Base-by-base conservation (phyloP, 2,888 invertebrate species). In the Thera obeliscata region DNA sequence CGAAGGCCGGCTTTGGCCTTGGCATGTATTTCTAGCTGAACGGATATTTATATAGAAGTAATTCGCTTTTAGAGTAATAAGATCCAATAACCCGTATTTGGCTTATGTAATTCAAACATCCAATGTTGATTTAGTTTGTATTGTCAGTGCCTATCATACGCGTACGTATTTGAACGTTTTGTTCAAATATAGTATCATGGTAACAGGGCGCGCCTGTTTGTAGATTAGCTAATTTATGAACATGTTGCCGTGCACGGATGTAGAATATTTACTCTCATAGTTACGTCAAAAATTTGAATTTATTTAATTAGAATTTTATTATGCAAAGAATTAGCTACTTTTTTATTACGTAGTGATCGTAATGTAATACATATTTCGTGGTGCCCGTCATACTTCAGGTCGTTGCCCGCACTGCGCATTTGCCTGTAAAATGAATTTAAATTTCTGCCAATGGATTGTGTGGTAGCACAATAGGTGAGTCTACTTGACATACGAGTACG, bases 171-270 rank as follows among this genome's bases (percentile, higher is more conserved):
- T 81, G 81, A 74, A 78, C 76, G 73, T 74, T 76, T 71, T 73
- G 78, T 78, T 80, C 80, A 81, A 80, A 83, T 77, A 81, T 77
- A 41, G 56, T 78, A 79, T 81, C 79, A 78, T 81, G 82, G 82
- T 80, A 84, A 82, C 84, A 83, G 84, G 89, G 89, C 76, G 88
- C 81, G 88, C 78, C 85, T 87, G 78, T 89, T 88, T 89, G 82
- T 78, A 80, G 77, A 83, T 81, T 77, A 78, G 77, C 78, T 82
- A 80, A 81, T 85, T 85, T 85, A 85, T 78, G 84, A 81, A 72
- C 78, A 78, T 81, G 86, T 87, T 86, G 76, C 84, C 78, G 82
- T 79, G 86, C 81, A 81, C 84, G 83, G 81, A 83, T 82, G 79
- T 81, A 72, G 79, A 74, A 78, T 84, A 79, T 86, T 85, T 85